Conservation (phyloP, 2,113 vertebrate species). For the Seriola quinqueradiata region DNA sequence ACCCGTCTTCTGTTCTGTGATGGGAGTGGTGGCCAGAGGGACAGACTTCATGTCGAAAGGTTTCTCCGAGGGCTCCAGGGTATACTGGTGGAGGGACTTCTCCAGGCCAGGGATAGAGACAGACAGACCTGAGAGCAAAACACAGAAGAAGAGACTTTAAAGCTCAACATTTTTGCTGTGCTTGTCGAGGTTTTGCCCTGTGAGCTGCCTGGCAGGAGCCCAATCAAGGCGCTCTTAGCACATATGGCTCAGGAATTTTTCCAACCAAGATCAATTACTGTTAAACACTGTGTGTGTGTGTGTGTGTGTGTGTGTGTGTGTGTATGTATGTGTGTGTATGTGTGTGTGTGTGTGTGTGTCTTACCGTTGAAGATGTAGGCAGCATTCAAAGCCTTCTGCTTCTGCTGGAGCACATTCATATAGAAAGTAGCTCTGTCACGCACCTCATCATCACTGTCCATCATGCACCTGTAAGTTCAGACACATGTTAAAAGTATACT, state of each 20-base stretch:
- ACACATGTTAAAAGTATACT: not conserved
- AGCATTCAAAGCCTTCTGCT: slow-evolving; percentile 94
- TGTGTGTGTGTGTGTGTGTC: not conserved
- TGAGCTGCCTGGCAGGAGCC: not conserved
- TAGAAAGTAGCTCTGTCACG: slow-evolving; percentile 98
- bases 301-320: no score
- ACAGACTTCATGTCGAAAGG: slow-evolving; percentile 96
- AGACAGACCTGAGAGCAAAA: slow-evolving; percentile 85
- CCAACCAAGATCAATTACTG: not conserved
- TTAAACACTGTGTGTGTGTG: no score
- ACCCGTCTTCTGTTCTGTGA: slow-evolving; percentile 95
- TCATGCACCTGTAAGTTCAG: slow-evolving; percentile 91
- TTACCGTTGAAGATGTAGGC: slow-evolving; percentile 96
- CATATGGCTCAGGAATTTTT: not conserved
- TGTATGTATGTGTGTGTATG: no score
- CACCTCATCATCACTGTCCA: slow-evolving; percentile 98
- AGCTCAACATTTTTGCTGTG: not conserved
- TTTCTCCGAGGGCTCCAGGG: slow-evolving; percentile 93
- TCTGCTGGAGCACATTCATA: slow-evolving; percentile 95
- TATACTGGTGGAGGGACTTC: slow-evolving; percentile 97
- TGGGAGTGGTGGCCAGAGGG: slow-evolving; percentile 90
- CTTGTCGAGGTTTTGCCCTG: not conserved
- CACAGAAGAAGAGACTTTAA: not conserved
- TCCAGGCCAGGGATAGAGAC: slow-evolving; percentile 96
- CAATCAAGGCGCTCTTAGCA: not conserved